These are phyloP conservation scores for Thysanoteuthis rhombus DNA, from an alignment of 2,888 invertebrate species.

Conservation along the genomic window DNA sequence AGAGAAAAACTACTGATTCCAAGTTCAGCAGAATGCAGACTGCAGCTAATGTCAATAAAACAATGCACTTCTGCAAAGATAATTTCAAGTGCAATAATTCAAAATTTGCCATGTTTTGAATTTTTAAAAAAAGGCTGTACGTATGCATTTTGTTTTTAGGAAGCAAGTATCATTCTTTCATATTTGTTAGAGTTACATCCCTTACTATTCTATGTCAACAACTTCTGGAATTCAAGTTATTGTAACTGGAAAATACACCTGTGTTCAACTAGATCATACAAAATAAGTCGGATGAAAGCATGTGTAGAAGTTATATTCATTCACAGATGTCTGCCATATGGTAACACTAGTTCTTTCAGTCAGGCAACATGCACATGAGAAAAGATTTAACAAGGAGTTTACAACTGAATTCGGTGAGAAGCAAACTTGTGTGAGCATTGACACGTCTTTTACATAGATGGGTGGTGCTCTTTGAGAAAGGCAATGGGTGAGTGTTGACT, in stretches of 20 bases:
- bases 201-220: neutral
- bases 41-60: too few relatives aligned
- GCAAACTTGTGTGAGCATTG: conserved; percentile 12
- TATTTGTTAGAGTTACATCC: neutral
- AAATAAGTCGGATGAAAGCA: neutral
- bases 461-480: neutral
- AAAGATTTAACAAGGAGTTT: neutral
- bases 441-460: neutral
- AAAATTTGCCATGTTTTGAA: too few relatives aligned
- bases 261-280: too few relatives aligned
- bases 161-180: too few relatives aligned
- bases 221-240: neutral
- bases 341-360: too few relatives aligned
- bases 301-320: neutral
- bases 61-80: too few relatives aligned
- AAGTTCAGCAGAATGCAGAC: too few relatives aligned
- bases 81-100: too few relatives aligned
- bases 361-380: too few relatives aligned
- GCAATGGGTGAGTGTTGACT: neutral
- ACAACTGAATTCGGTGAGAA: neutral
- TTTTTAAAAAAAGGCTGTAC: too few relatives aligned
- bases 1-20: too few relatives aligned
- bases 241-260: neutral
- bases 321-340: neutral
- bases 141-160: too few relatives aligned